A percentile compares a stretch with the other conserved stretches of the same genome.
These are phyloP conservation scores for Cariama cristata DNA, from an alignment of 2,113 vertebrate genomes.

Conservation along the genomic window DNA sequence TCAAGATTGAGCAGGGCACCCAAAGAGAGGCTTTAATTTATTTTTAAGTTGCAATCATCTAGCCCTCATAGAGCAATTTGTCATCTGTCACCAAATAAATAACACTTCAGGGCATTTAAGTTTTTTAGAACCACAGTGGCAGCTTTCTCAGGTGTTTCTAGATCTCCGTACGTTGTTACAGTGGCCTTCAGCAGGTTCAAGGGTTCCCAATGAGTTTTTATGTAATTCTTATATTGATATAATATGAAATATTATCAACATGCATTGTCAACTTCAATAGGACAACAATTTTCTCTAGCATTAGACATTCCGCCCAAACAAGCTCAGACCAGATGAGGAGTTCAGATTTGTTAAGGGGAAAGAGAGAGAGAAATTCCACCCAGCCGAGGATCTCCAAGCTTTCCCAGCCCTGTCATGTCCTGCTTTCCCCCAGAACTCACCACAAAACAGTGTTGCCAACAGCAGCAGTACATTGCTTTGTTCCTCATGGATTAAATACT, in stretches of 20 bases:
- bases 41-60: conserved; percentile 40
- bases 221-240: not conserved
- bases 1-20: conserved; percentile 5
- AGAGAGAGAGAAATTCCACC: not conserved
- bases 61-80: not conserved
- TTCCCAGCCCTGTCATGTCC: not conserved
- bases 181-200: not conserved
- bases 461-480: not conserved
- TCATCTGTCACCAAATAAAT: not conserved
- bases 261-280: not conserved
- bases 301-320: not conserved
- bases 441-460: not conserved
- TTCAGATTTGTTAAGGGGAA: not conserved
- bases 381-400: not conserved
- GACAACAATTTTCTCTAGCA: not conserved
- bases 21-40: conserved; percentile 20
- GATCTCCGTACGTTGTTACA: not conserved
- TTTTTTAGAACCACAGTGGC: not conserved
- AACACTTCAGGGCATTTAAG: not conserved
- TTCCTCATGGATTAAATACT: not conserved
- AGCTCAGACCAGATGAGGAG: not conserved
- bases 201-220: not conserved
- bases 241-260: not conserved
- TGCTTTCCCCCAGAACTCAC: not conserved
- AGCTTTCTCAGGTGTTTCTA: not conserved